phyloP scores from a whole-genome alignment of 1,140 invertebrate species.

The Drosophila lacertosa region DNA sequence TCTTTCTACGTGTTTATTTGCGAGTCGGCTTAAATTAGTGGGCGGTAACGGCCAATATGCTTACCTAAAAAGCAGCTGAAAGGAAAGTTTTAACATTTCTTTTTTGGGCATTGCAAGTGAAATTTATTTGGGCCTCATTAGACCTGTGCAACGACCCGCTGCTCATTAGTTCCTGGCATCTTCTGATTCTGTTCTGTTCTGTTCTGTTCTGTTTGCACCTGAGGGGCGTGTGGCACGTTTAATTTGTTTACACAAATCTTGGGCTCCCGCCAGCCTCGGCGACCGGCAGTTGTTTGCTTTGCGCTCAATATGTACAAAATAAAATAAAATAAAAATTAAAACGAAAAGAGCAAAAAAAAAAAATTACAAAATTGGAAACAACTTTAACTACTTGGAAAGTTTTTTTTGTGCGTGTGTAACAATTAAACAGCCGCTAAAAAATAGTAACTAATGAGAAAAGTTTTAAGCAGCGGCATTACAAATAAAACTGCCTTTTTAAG shows the following conservation, averaged over 20 bases:
- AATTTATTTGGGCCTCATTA: slow-evolving; percentile 61
- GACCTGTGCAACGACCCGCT: slow-evolving; percentile 8
- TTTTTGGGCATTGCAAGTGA: slow-evolving; percentile 19
- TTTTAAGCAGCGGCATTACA: slow-evolving; percentile 60
- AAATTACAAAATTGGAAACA: slow-evolving; percentile 55
- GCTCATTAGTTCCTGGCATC: slow-evolving; percentile 27
- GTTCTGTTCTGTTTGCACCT: slow-evolving; percentile 51
- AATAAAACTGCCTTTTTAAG: slow-evolving; percentile 37
- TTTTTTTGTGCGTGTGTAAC: slow-evolving; percentile 61
- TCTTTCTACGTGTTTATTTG: slow-evolving; percentile 39
- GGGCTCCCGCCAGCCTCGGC: slow-evolving; percentile 13
- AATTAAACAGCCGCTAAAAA: slow-evolving; percentile 78
- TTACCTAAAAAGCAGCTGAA: slow-evolving; percentile 11
- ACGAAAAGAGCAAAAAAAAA: slow-evolving; percentile 13
- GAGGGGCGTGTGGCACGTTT: slow-evolving; percentile 40
- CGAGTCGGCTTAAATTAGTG: slow-evolving; percentile 21
- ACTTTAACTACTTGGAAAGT: slow-evolving; percentile 60
- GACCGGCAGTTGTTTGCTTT: slow-evolving; percentile 40
- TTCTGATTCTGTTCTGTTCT: slow-evolving; percentile 10
- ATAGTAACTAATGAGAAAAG: slow-evolving; percentile 81
- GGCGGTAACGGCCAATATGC: slow-evolving; percentile 14
- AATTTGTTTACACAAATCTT: slow-evolving; percentile 77
- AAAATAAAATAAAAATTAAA: slow-evolving; percentile 13
- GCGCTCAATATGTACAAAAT: slow-evolving; percentile 23
- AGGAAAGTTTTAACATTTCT: slow-evolving; percentile 7